These are phyloP conservation scores for Drosophila persimilis DNA, from an alignment of 1,140 invertebrate species.

Conservation along the genomic window DNA sequence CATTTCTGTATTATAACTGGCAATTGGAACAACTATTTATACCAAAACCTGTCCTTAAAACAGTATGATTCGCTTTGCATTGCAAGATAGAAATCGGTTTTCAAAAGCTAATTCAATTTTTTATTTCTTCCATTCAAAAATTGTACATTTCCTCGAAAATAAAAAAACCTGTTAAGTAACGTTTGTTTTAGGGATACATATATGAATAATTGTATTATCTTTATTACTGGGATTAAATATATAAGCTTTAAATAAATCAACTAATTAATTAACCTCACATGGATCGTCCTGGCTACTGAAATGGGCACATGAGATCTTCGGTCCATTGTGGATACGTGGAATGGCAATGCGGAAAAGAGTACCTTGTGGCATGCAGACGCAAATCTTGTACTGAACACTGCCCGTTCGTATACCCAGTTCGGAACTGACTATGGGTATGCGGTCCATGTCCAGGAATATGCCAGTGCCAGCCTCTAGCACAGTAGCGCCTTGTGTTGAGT, in stretches of 20 bases:
- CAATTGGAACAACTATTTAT: constrained; percentile 49
- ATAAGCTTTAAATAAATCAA: constrained; percentile 1
- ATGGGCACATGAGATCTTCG: constrained; percentile 86
- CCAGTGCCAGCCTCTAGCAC: constrained; percentile 88
- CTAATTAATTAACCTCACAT: constrained; percentile 83
- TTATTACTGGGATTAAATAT: constrained; percentile 9
- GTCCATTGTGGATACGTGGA: constrained; percentile 84
- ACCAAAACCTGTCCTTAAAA: neutral
- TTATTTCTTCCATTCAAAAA: constrained; percentile 29
- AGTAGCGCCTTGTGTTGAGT: constrained; percentile 91
- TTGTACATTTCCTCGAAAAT: constrained; percentile 72
- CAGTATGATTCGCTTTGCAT: constrained; percentile 1
- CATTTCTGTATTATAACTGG: constrained; percentile 72
- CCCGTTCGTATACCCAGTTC: constrained; percentile 83
- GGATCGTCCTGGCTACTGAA: constrained; percentile 88
- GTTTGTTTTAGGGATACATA: constrained; percentile 59
- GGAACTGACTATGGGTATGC: constrained; percentile 87
- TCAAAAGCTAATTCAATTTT: neutral
- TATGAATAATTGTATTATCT: constrained; percentile 20
- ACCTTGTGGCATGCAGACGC: constrained; percentile 93
- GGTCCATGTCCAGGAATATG: constrained; percentile 88
- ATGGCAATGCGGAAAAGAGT: constrained; percentile 91
- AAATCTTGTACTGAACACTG: constrained; percentile 90
- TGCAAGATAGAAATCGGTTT: constrained; percentile 20
- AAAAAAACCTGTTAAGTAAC: constrained; percentile 56